Evolutionary conservation across 37 sponge, comb jelly and placozoan genomes (phyloP), one percentile per base, ranked within the genome.

Genomic region (Ephydatia muelleri): DNA sequence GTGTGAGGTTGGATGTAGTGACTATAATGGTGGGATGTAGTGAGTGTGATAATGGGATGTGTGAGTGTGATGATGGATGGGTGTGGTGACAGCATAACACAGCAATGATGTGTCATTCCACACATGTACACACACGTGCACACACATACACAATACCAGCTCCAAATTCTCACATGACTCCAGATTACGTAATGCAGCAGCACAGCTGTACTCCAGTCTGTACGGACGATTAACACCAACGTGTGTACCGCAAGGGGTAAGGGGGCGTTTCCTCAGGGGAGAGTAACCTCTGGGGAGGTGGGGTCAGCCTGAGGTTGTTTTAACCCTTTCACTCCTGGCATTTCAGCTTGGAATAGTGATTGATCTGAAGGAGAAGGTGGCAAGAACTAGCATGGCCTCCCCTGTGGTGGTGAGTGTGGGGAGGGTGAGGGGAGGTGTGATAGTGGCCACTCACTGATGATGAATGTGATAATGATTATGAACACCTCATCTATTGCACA

Each of bases 201-300:
- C 84, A 5, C 85, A 93, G 72, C 70, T 98, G 25, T 98, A 96
- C 77, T 67, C 73, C 1, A 43, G 86, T 48, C 68, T 98, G 38
- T 98, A 94, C 77, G 99, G 95, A 2, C 66, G 93, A 35, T 77
- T 92, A 25, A 96, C 96, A 19, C 99, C 99, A 33, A 78, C 88
- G 5, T 98, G 99, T 77, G 76, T 96, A 25, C 97, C 99, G 27
- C 90, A 93, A 73, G 95, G 92, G 79, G 94, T 93, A 76, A 81
- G 93, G 72, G 34, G 29, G 25, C 68, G 33, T 82, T 73, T 57
- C 57, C 57, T 21, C 9, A 1, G 57, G 19, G 57, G 57, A 21
- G 57, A 14, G 57, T 57, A 21, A 19, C 57, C 57, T 14, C 9
- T 21, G 9, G 16, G 57, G 57, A 57, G 57, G 9, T 57, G 16